Base-by-base conservation (phyloP, 1,140 invertebrate genomes). In the Bombus affinis region DNA sequence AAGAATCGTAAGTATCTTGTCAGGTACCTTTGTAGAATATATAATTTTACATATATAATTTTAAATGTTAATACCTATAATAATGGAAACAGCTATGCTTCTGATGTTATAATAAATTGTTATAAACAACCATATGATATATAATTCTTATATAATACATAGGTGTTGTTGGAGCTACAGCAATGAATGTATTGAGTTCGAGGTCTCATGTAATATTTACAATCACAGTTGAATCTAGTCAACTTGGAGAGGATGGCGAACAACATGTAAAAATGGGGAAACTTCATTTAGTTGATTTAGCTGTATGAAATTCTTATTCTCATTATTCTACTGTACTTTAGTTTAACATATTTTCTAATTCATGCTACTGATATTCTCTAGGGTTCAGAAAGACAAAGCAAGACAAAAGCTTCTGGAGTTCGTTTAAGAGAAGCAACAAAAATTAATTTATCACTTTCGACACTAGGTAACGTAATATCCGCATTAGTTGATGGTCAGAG, bases 391-490 rank as follows among this genome's bases (percentile, higher is more conserved):
- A 96, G 98, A 77, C 98, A 98, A 92, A 98, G 97, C 91, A 99
- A 99, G 95, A 99, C 98, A 1, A 98, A 98, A 92, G 98, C 98
- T 10, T 97, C 97, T 13, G 99, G 98, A 37, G 96, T 98, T 74
- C 96, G 98, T 22, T 95, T 99, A 37, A 98, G 98, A 93, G 99
- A 99, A 95, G 98, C 99, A 0, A 98, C 98, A 5, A 99, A 99
- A 95, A 99, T 99, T 87, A 99, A 99, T 96, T 96, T 99, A 57
- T 99, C 98, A 1, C 96, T 99, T 0, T 99, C 98, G 8, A 98
- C 98, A 10, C 95, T 99, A 39, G 98, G 99, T 44, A 99, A 99
- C 95, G 99, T 99, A 6, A 99, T 99, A 89, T 99, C 98, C 22
- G 98, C 99, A 32, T 95, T 99, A 71, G 98, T 99, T 4, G 98